Percentiles rank a stretch among this genome's conserved stretches.
These are phyloP conservation scores for Pristionchus maxplancki DNA, from an alignment of 2,888 invertebrate genomes.

Conservation along the genomic window DNA sequence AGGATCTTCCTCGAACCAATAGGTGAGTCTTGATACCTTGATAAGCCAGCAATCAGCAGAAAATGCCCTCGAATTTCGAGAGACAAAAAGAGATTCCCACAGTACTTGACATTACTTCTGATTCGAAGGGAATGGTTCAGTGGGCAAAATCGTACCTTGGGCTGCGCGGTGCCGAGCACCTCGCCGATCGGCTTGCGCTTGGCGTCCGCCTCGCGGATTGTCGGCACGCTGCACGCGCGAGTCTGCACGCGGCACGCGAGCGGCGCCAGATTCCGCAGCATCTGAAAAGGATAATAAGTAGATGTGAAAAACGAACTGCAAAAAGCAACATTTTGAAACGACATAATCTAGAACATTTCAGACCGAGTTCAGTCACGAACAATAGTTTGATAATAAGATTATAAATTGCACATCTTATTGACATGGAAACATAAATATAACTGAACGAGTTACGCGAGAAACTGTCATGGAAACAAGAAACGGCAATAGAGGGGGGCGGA, in stretches of 20 bases:
- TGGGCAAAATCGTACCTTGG: too few species aligned
- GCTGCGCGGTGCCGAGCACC: slow-evolving; percentile 62
- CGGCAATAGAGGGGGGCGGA: not conserved
- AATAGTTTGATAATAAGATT: too few species aligned
- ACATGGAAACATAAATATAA: not conserved
- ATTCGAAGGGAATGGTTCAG: too few species aligned
- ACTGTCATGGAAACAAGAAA: not conserved
- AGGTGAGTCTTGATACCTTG: too few species aligned
- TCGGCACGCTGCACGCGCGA: slow-evolving; percentile 60
- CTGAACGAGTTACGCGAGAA: not conserved
- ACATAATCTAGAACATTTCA: too few species aligned
- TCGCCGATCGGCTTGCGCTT: slow-evolving; percentile 68
- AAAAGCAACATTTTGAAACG: not conserved
- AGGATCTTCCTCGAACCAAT: too few species aligned
- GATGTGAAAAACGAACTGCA: not conserved
- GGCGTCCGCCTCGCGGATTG: slow-evolving; percentile 64
- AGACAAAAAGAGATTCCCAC: too few species aligned
- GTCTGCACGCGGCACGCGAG: slow-evolving; percentile 42
- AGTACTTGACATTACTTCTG: too few species aligned
- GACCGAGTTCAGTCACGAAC: too few species aligned
- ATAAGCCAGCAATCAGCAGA: too few species aligned
- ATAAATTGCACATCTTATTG: too few species aligned
- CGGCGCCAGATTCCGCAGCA: slow-evolving; percentile 42
- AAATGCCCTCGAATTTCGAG: too few species aligned
- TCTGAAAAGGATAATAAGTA: not conserved